phyloP scores from a whole-genome alignment of 2,113 vertebrate genomes.

The Micromys minutus region DNA sequence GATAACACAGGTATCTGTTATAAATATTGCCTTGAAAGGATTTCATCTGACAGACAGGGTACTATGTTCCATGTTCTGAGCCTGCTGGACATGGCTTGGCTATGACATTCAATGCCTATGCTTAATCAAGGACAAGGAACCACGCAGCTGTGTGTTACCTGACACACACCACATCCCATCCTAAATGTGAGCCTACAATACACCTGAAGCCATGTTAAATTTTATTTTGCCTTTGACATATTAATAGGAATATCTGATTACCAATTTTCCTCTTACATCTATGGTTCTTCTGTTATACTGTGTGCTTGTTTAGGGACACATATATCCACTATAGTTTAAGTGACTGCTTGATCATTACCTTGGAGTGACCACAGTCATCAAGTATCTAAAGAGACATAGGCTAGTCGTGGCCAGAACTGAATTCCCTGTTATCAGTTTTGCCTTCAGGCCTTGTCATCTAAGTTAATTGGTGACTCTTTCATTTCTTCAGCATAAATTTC shows the following conservation, averaged over 20 bases:
- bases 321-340: not conserved
- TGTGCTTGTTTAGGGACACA: not conserved
- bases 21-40: slow-evolving; percentile 9
- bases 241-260: not conserved
- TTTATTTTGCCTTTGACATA: not conserved
- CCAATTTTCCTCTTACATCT: not conserved
- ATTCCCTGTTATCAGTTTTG: not conserved
- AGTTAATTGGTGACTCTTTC: not conserved
- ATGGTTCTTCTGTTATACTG: not conserved
- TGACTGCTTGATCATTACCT: not conserved
- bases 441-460: not conserved
- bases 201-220: not conserved
- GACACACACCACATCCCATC: no score
- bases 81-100: not conserved
- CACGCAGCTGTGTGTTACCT: not conserved
- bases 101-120: not conserved
- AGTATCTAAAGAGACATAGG: not conserved
- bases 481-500: not conserved
- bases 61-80: not conserved
- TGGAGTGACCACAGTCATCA: not conserved
- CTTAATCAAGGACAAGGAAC: not conserved
- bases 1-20: not conserved
- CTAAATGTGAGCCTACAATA: not conserved
- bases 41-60: slow-evolving; percentile 9
- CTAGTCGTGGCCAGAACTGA: not conserved